Percentiles rank a stretch among this genome's conserved stretches.
Evolutionary conservation across 2,797 vertebrate genomes (phyloP).

Genomic region (Gephyroberyx darwinii): DNA sequence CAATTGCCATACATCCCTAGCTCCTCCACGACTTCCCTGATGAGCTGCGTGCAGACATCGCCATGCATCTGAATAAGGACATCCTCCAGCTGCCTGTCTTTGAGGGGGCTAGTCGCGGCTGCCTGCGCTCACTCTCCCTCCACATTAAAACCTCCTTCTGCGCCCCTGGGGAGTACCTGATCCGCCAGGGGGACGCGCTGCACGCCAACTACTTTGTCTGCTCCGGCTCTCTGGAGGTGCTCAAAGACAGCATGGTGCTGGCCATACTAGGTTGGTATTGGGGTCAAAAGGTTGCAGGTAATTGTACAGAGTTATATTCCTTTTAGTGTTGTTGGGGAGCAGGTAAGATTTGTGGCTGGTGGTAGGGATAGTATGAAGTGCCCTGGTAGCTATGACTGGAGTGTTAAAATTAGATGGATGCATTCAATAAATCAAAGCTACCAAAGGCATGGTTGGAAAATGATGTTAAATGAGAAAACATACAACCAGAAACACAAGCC

Average conservation of each 20-base stretch:
- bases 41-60: slow-evolving; percentile 94
- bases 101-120: slow-evolving; percentile 92
- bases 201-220: slow-evolving; percentile 97
- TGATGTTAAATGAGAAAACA: not conserved
- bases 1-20: slow-evolving; percentile 75
- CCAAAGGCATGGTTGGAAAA: not conserved
- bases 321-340: not conserved
- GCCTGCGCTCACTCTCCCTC: slow-evolving; percentile 93
- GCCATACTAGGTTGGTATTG: slow-evolving; percentile 91
- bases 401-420: not conserved
- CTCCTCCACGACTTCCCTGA: slow-evolving; percentile 97
- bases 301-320: not conserved
- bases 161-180: slow-evolving; percentile 93
- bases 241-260: slow-evolving; percentile 92
- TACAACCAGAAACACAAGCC: not conserved
- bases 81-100: slow-evolving; percentile 96
- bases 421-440: not conserved
- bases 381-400: not conserved
- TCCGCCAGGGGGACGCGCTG: slow-evolving; percentile 92
- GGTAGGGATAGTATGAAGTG: not conserved
- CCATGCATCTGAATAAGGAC: slow-evolving; percentile 98
- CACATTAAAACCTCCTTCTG: slow-evolving; percentile 98
- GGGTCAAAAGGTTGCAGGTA: not conserved
- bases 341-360: not conserved
- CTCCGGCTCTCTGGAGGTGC: slow-evolving; percentile 94